phyloP scores from a whole-genome alignment of 2,113 vertebrate species.

The Cercopithecus mona region DNA sequence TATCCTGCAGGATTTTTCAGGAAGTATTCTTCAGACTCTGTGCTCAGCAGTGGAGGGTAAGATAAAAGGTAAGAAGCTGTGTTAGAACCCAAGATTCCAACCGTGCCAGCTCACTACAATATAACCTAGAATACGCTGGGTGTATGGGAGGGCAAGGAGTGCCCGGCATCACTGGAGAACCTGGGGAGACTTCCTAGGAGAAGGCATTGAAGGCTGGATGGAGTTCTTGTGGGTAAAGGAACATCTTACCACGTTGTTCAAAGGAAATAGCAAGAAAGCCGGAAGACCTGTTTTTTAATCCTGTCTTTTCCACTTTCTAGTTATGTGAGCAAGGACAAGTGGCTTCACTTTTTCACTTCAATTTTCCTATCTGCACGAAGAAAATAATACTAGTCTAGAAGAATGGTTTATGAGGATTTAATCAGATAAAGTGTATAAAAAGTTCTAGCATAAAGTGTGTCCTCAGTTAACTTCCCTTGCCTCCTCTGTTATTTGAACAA shows the following conservation, averaged over 20 bases:
- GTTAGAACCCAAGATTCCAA: neutral
- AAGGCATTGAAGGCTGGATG: neutral
- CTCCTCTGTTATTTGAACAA: neutral
- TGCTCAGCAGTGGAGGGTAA: conserved; percentile 82
- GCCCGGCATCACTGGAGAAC: neutral
- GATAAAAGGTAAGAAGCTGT: conserved; percentile 79
- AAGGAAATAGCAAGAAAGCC: neutral
- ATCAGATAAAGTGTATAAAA: neutral
- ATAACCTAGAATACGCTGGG: neutral
- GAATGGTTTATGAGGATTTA: neutral
- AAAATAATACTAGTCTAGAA: neutral
- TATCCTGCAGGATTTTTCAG: conserved; percentile 78
- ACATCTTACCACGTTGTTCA: neutral
- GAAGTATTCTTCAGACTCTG: conserved; percentile 80
- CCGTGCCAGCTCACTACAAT: rapidly evolving
- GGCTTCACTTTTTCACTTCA: neutral
- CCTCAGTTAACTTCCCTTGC: neutral
- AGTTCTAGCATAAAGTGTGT: neutral
- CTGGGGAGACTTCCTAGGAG: neutral
- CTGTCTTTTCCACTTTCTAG: neutral
- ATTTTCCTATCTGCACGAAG: neutral
- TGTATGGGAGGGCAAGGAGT: neutral
- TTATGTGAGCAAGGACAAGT: neutral
- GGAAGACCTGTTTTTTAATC: neutral
- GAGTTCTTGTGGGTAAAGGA: neutral